Conservation (phyloP, 2,113 vertebrate genomes). For the Mixornis gularis region DNA sequence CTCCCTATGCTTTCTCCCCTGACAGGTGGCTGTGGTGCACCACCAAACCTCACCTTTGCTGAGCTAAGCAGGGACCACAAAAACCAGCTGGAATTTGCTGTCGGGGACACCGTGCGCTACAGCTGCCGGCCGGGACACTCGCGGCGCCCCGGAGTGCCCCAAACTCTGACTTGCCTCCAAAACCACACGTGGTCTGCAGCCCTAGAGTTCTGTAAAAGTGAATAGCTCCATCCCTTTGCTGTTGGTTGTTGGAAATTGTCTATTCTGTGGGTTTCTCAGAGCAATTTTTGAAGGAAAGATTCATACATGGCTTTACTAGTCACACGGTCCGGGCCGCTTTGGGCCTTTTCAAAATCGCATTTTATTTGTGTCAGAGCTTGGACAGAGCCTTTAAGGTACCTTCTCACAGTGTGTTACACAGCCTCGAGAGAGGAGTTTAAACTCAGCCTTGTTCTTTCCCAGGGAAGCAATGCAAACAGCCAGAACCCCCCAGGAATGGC, state of each 20-base stretch:
- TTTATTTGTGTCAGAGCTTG: background rate
- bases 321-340: background rate
- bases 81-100: background rate
- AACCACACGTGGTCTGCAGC: slow-evolving; percentile 55
- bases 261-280: background rate
- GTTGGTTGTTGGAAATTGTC: background rate
- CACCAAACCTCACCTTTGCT: slow-evolving; percentile 36
- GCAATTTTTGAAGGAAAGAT: background rate
- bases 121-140: background rate
- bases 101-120: slow-evolving; percentile 13
- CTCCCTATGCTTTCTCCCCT: background rate
- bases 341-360: background rate
- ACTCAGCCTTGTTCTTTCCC: slow-evolving; percentile 48
- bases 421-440: background rate
- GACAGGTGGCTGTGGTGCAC: background rate
- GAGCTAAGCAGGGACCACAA: background rate
- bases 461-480: slow-evolving; percentile 39
- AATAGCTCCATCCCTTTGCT: slow-evolving; percentile 45
- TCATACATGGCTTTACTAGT: slow-evolving; percentile 60
- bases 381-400: slow-evolving; percentile 16
- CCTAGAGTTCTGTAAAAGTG: slow-evolving; percentile 52
- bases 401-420: background rate
- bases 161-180: slow-evolving; percentile 32
- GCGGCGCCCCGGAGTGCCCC: background rate
- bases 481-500: slow-evolving; percentile 21